Evolutionary conservation across 2,113 vertebrate genomes (phyloP).

Genomic region (Pogona vitticeps): DNA sequence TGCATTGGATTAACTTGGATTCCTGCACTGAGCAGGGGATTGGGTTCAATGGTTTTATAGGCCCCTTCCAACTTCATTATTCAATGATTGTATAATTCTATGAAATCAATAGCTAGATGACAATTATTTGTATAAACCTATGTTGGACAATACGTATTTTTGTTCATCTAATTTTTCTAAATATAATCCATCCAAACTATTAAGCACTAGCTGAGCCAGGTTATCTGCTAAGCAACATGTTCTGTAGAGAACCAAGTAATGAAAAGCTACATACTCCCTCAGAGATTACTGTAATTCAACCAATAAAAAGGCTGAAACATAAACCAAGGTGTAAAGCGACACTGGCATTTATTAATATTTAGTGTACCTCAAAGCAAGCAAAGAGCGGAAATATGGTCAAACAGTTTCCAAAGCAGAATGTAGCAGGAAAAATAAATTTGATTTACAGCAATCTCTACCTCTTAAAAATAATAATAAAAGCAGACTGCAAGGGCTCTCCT

Average conservation of each 20-base stretch:
- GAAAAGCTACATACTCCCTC: constrained; percentile 17
- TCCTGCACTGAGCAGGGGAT: too few relatives aligned
- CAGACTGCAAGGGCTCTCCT: neutral
- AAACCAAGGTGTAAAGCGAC: constrained; percentile 13
- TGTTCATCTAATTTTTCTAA: constrained; percentile 3
- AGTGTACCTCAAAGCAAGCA: neutral
- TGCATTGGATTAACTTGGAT: too few relatives aligned
- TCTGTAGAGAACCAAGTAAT: neutral
- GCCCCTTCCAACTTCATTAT: too few relatives aligned
- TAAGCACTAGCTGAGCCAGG: neutral
- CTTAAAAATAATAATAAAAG: constrained; percentile 1
- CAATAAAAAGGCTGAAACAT: constrained; percentile 10
- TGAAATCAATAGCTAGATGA: neutral
- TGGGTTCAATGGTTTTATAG: too few relatives aligned
- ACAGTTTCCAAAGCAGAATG: neutral
- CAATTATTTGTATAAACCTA: constrained; percentile 15
- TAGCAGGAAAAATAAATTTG: neutral
- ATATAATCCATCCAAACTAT: neutral
- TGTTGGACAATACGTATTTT: neutral
- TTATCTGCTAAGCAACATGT: constrained; percentile 19
- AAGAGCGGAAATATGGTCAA: rapidly evolving
- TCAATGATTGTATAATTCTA: too few relatives aligned
- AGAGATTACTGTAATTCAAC: neutral
- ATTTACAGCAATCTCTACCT: neutral
- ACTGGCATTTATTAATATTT: neutral